These are phyloP conservation scores for Elgaria multicarinata DNA, from an alignment of 2,113 vertebrate genomes.

Conservation along the genomic window DNA sequence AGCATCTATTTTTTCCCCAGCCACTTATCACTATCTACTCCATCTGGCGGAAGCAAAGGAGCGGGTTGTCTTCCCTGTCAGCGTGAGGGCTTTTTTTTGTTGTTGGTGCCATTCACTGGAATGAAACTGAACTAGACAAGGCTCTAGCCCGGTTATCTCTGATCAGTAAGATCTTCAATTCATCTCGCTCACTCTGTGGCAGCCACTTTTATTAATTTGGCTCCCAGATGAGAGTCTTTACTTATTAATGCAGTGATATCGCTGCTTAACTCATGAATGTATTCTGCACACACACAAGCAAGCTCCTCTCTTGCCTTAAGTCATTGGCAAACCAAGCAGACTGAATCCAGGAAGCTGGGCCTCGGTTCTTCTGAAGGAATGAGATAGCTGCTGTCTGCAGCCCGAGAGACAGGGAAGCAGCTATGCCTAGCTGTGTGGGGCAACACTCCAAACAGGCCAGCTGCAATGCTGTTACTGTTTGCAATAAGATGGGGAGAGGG, in stretches of 20 bases:
- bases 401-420: not conserved
- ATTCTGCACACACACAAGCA: not conserved
- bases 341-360: not conserved
- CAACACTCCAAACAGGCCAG: not conserved
- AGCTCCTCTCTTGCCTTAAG: not conserved
- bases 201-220: slow-evolving; percentile 36
- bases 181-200: slow-evolving; percentile 15
- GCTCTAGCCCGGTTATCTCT: not conserved
- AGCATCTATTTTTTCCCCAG: slow-evolving; percentile 1
- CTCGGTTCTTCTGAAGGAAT: not conserved
- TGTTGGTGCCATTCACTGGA: not conserved
- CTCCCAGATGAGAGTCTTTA: slow-evolving; percentile 27
- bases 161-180: slow-evolving; percentile 6
- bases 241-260: slow-evolving; percentile 22
- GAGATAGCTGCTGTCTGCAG: not conserved
- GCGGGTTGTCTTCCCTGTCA: not conserved
- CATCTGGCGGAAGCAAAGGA: not conserved
- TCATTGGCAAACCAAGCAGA: not conserved
- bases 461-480: not conserved
- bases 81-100: not conserved
- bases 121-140: slow-evolving; percentile 7
- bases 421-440: not conserved
- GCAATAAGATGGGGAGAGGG: not conserved
- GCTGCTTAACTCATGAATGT: slow-evolving; percentile 6
- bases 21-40: not conserved